Evolutionary conservation across 2,797 vertebrate species (phyloP), one percentile per base, ranked within the genome.

Genomic region (Myotis myotis): DNA sequence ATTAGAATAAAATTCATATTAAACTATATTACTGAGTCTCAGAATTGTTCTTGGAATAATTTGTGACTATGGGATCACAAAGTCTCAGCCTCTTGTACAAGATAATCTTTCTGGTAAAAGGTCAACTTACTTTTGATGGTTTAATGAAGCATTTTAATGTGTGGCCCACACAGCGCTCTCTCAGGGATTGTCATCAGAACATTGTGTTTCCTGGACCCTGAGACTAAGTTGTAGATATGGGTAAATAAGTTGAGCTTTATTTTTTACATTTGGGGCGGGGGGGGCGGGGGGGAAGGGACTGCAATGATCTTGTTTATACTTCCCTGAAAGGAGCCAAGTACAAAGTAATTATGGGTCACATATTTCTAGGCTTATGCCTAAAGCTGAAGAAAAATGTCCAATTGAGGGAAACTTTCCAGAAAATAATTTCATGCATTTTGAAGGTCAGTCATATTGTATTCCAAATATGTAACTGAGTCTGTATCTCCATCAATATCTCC

Each of bases 131-230:
- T 80, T 93, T 93, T 85, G 88, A 96, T 91, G 44, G 68, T 76
- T 97, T 94, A 97, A 95, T 96, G 96, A 96, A 93, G 87, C 92
- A 70, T 96, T 95, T 94, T 96, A 96, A 88, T 92, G 17, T 87
- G 76, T 96, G 82, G 92, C 86, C 93, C 86, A 93, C 93, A 91
- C 30, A 20, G 74, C 92, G 19, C 55, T 94, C 38, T 86, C 36
- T 88, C 33, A 70, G 44, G 30, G 82, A 89, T 30, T 96, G 36
- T 80, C 47, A 93, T 87, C 17, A 94, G 93, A 64, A 93, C 85
- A 90, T 80, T 88, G 55, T 88, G 83, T 90, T 93, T 74, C 28
- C 81, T 86, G 76, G 36, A 79, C 6, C n/a, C 74, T 78, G 15
- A 93, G 83, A 93, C 68, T 64, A 95, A 87, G 51, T 82, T 95